These are phyloP conservation scores for Limulus polyphemus DNA, from an alignment of 2,888 invertebrate genomes.

Conservation along the genomic window DNA sequence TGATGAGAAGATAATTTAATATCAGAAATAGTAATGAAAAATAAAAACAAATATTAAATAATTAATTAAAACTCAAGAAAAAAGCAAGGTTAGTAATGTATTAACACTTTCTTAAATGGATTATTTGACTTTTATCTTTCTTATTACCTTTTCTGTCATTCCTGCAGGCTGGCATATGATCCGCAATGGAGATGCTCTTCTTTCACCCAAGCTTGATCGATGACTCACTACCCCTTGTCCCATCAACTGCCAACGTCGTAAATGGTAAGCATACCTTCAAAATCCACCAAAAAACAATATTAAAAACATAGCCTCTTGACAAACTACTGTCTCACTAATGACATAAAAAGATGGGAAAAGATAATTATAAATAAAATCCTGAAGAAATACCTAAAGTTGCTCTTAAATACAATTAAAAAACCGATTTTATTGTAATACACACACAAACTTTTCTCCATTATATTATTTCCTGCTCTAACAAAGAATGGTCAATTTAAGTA, in stretches of 20 bases:
- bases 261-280: slow-evolving; percentile 66
- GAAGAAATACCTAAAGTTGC: too few relatives aligned
- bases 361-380: too few relatives aligned
- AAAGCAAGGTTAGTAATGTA: background rate
- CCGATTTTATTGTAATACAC: too few relatives aligned
- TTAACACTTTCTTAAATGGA: background rate
- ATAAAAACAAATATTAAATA: background rate
- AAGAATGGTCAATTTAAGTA: too few relatives aligned
- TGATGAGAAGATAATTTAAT: background rate
- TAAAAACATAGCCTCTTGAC: too few relatives aligned
- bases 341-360: too few relatives aligned
- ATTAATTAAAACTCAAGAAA: background rate
- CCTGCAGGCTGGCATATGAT: slow-evolving; percentile 79
- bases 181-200: slow-evolving; percentile 53
- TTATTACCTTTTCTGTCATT: slow-evolving; percentile 55
- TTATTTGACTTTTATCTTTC: too few relatives aligned
- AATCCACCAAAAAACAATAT: slow-evolving; percentile 7
- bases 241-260: slow-evolving; percentile 76
- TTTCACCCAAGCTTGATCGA: slow-evolving; percentile 50
- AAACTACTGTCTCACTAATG: too few relatives aligned
- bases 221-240: slow-evolving; percentile 66
- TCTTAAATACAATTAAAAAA: too few relatives aligned
- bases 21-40: background rate
- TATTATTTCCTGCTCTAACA: too few relatives aligned
- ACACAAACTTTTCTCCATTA: too few relatives aligned